Base-by-base conservation (phyloP, 1,140 invertebrate genomes). In the Diprion similis region DNA sequence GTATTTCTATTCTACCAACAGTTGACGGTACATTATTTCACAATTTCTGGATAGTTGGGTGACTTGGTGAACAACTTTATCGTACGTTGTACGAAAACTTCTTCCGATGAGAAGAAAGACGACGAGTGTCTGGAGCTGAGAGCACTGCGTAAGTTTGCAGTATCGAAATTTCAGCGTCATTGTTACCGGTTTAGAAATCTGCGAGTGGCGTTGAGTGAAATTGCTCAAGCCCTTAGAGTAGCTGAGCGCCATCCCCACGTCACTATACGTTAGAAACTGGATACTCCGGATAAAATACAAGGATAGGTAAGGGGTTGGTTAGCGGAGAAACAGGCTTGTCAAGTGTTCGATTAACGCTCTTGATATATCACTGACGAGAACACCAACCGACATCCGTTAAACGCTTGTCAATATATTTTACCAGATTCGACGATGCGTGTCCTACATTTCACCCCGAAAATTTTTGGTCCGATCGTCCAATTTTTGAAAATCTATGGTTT, bases 321-420 rank as follows among this genome's bases (percentile, higher is more conserved):
- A 37, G 24, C 6, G 11, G 51, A 8, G n/a, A 59, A 59, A 59
- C 51, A 59, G 11, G 51, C 51, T 59, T 59, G 51, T 59, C 51
- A n/a, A 59, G 51, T 59, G 51, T 59, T 59, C 51, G 51, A 59
- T 59, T 59, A 59, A n/a, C 51, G 51, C 51, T 59, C 51, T 59
- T 59, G 51, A 59, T n/a, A 8, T 37, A 37, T 59, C 51, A 2
- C 11, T 59, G 51, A 59, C 51, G 51, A 59, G 51, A 59, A 59
- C 51, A 59, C 51, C 51, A 0, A 1, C 51, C 11, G 51, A 59
- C 51, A n/a, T 59, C 51, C 8, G 51, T 59, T 59, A 59, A 59
- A 11, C 51, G n/a, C 4, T n/a, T 59, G 51, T 59, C 51, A 59
- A 59, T 59, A 59, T 59, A 59, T 59, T 59, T 59, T 59, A 59